Base-by-base conservation (phyloP, 1,140 invertebrate species). In the Drosophila obscura region DNA sequence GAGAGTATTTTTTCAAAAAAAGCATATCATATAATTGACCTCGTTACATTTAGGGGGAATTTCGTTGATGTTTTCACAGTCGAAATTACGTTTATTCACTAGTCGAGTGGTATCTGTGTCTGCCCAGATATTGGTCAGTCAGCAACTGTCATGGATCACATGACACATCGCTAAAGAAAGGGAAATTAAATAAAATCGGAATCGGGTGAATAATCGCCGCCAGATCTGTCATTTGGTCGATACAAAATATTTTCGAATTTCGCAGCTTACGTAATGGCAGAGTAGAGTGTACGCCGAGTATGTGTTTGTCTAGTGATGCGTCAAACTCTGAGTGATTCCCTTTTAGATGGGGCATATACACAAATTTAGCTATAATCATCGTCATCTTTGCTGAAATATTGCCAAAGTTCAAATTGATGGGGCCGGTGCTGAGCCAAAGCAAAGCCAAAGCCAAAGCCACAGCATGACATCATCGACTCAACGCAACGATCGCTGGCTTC, bases 101-200 rank as follows among this genome's bases (percentile, higher is more conserved):
- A 61, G 22, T 13, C n/a, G 9, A 50, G 62, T 55, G 64, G 77
- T 81, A 77, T 82, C 68, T 65, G 71, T 73, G 1, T 28, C 26
- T 28, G 5, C 35, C 35, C 35, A 13, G 35, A 39, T 39, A 39
- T 39, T 39, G 35, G 35, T 39, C 26, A 64, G 66, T 80, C 71
- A 65, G 81, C 68, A 81, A 84, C 80, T 81, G 82, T 87, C 68
- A 71, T 71, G 67, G 73, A 57, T 55, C 73, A 39, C 35, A 74
- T 85, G 82, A 85, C 82, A 77, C 74, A 85, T 81, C 66, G 62
- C 53, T 8, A 78, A 85, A 87, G 81, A 87, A 85, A 85, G 82
- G 77, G 80, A 83, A 83, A 80, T 43, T 4, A 39, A 11, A 35
- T 49, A 45, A 57, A 39, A 28, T 6, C 39, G 22, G 63, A 59